Percentiles rank a stretch among this genome's conserved stretches.
phyloP scores from a whole-genome alignment of 2,888 invertebrate genomes.

The Antheraea assamensis region DNA sequence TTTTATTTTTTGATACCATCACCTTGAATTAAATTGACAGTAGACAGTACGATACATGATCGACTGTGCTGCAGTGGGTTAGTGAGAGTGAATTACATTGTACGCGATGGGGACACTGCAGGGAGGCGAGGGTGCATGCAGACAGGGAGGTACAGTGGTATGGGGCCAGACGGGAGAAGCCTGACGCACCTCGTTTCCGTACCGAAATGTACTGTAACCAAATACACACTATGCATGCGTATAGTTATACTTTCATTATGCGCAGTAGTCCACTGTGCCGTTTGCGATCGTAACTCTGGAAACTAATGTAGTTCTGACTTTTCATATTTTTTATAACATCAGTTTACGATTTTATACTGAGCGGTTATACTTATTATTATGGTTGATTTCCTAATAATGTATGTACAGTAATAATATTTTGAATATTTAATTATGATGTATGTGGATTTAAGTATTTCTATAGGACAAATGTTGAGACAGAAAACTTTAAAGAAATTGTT shows the following conservation, averaged over 20 bases:
- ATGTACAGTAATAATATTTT: no score
- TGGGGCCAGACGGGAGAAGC: slow-evolving; percentile 79
- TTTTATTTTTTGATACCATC: slow-evolving; percentile 29
- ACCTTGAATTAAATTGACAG: slow-evolving; percentile 70
- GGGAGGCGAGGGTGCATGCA: slow-evolving; percentile 52
- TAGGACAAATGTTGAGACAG: no score
- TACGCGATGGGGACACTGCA: slow-evolving; percentile 46
- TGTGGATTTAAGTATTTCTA: no score
- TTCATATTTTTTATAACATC: not conserved
- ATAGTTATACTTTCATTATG: slow-evolving; percentile 3
- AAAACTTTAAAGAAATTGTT: no score
- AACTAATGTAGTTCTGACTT: not conserved
- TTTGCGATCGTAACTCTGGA: not conserved
- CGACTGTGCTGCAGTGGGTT: slow-evolving; percentile 80
- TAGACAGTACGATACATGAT: slow-evolving; percentile 69
- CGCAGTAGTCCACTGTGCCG: slow-evolving; percentile 14
- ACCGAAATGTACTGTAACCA: slow-evolving; percentile 40
- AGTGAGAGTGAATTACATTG: slow-evolving; percentile 81
- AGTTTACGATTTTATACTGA: not conserved
- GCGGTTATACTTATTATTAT: not conserved
- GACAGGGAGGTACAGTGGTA: slow-evolving; percentile 67
- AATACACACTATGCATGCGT: slow-evolving; percentile 19
- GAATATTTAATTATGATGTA: no score
- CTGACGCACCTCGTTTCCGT: slow-evolving; percentile 76
- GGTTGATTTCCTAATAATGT: not conserved